phyloP scores from a whole-genome alignment of 1,140 invertebrate species.

The Microvelia longipes region DNA sequence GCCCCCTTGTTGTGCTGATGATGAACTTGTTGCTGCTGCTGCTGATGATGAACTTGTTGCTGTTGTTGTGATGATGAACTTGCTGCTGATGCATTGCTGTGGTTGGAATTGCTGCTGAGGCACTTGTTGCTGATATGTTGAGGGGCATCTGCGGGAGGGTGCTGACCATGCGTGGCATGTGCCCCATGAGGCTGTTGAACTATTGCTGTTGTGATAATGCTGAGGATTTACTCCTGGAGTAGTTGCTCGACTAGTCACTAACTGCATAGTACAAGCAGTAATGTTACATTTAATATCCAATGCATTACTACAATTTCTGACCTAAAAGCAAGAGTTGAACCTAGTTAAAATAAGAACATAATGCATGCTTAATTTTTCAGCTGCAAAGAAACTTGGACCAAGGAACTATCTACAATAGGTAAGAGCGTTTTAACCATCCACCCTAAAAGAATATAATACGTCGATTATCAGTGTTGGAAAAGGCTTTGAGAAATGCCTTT shows the following conservation, averaged over 20 bases:
- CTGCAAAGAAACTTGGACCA: too few species aligned
- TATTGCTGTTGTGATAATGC: not conserved
- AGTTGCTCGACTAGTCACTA: not conserved
- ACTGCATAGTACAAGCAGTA: not conserved
- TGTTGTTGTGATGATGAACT: conserved; percentile 22
- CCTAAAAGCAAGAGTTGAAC: too few species aligned
- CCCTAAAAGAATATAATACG: too few species aligned
- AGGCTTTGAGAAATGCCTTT: too few species aligned
- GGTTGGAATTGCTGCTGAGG: not conserved
- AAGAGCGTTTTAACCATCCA: too few species aligned
- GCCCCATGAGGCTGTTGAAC: not conserved
- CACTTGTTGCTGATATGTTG: not conserved
- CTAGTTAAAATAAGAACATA: too few species aligned
- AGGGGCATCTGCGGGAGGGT: not conserved
- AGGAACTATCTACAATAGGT: too few species aligned
- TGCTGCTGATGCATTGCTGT: conserved; percentile 24
- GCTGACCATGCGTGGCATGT: not conserved
- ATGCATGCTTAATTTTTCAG: too few species aligned
- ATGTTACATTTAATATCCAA: not conserved
- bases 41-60: conserved; percentile 24
- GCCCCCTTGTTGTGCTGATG: conserved; percentile 27
- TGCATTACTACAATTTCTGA: too few species aligned
- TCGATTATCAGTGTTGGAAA: too few species aligned
- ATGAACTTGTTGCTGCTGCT: conserved; percentile 27
- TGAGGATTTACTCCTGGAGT: not conserved